Base-by-base conservation (phyloP, 2,888 invertebrate genomes). In the Pogonocherus hispidulus region DNA sequence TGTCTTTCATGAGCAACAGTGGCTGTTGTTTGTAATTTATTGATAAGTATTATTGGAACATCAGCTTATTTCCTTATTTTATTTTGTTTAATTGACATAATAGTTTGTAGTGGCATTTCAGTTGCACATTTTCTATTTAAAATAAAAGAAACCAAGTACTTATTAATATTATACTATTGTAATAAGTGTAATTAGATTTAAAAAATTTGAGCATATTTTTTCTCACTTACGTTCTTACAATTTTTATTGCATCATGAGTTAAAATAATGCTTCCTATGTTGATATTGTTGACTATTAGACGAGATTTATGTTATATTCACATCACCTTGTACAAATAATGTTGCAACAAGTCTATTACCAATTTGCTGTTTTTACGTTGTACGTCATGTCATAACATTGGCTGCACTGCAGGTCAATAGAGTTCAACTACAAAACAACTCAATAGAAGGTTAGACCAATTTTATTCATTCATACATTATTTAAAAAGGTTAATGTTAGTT, bases 321-420 rank as follows among this genome's bases (percentile, higher is more conserved):
- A 46, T 46, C 27, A 47, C 47, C 35, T 59, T 59, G 59, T 49
- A 46, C 11, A 47, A 27, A 49, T 49, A 49, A 32, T 49, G 35
- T 47, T 27, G 59, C 47, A 59, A 59, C 32, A 59, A 19, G 41
- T 47, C 47, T 47, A 47, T 47, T 35, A 49, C 67, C 60, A 64
- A 66, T 66, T 63, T 55, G 60, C 64, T 49, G 56, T 64, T 67
- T 70, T 67, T 56, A 67, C 52, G 23, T 49, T 46, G 46, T 62
- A 65, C 66, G 63, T 64, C 63, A 66, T 63, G 69, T 47, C 54
- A 52, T 63, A 68, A 67, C 69, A 72, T 72, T 72, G 72, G 35
- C 59, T 69, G 64, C 63, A 63, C 65, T 66, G 65, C 67, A 70
- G 72, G 72, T 72, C 72, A 72, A 70, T 67, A 60, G 62, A 72